Base-by-base conservation (phyloP, 2,113 vertebrate genomes). In the Typhlomys cinereus region DNA sequence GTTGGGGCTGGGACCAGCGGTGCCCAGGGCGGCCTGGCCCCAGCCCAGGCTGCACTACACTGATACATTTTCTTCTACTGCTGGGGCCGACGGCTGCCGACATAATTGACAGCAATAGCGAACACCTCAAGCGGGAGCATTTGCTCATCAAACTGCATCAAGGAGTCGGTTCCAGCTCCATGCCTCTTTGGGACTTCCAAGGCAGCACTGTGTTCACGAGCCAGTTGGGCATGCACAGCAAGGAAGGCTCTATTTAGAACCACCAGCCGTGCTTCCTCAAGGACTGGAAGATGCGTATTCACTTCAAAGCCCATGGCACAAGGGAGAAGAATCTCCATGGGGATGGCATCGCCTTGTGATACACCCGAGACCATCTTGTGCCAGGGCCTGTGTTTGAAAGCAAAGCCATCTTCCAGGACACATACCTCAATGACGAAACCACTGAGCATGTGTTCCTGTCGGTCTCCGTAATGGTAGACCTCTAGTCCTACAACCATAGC, bases 231-330 rank as follows among this genome's bases (percentile, higher is more conserved):
- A 99, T 99, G 96, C 98, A 98, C n/a, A 99, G 99, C 96, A 99
- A 99, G 79, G 98, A 99, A 71, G 99, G 99, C 52, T 99, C 99
- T 36, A 99, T 99, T 97, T 99, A 99, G 99, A 99, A 99, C 84
- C 99, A 98, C 23, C 98, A 99, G 98, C 99, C 99, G 18, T 99
- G 99, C 96, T 98, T 99, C 97, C 98, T 99, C 93, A 99, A 99
- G 97, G 99, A 99, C 97, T 99, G 99, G 99, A 99, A 99, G 96
- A 99, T 99, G 96, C 99, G 99, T 0, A 98, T 99, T 74, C 99
- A 99, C 87, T 99, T 99, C 95, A 99, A 97, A 98, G 97, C 99
- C 84, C 99, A 99, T 0, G 99, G 99, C 2, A 96, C 98, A 0
- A 99, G 99, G 44, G 99, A 99, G 97, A 99, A 99, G 98, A 99